Conservation (phyloP, 92 coral and sea anemone species). For the Heliopora coerulea region DNA sequence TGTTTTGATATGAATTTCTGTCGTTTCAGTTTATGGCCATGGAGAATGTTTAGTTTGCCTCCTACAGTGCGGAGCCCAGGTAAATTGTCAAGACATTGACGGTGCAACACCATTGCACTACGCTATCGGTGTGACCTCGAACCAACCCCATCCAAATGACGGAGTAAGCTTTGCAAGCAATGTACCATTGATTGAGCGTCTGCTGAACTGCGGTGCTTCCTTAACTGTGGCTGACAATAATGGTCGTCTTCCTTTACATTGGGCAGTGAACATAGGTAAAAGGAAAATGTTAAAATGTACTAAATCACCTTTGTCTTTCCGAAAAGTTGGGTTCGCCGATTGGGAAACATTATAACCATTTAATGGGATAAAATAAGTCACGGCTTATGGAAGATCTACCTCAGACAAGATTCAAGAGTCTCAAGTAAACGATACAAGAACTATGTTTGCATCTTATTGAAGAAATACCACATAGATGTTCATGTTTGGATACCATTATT, state of each 20-base stretch:
- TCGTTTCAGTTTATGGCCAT: slow-evolving; percentile 24
- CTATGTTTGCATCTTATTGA: too few relatives aligned
- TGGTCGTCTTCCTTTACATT: slow-evolving; percentile 32
- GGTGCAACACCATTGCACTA: slow-evolving; percentile 25
- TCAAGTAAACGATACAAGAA: too few relatives aligned
- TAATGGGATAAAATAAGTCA: too few relatives aligned
- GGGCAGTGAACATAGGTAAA: slow-evolving; percentile 38
- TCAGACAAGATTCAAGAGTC: too few relatives aligned
- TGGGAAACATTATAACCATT: too few relatives aligned
- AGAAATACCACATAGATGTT: too few relatives aligned
- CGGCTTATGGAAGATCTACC: too few relatives aligned
- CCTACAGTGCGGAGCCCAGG: slow-evolving; percentile 15
- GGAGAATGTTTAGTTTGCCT: slow-evolving; percentile 16
- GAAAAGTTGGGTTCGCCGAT: too few relatives aligned
- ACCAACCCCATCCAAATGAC: background rate
- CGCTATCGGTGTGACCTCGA: slow-evolving; percentile 8
- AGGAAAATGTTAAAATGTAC: background rate
- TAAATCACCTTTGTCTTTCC: too few relatives aligned
- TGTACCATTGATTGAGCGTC: background rate
- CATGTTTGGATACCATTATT: too few relatives aligned
- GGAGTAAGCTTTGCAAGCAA: background rate
- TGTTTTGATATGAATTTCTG: too few relatives aligned
- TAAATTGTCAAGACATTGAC: slow-evolving; percentile 23
- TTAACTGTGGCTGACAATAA: slow-evolving; percentile 5
- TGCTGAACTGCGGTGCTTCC: slow-evolving; percentile 24